phyloP scores from a whole-genome alignment of 2,113 vertebrate species.

The Oncorhynchus gorbuscha region DNA sequence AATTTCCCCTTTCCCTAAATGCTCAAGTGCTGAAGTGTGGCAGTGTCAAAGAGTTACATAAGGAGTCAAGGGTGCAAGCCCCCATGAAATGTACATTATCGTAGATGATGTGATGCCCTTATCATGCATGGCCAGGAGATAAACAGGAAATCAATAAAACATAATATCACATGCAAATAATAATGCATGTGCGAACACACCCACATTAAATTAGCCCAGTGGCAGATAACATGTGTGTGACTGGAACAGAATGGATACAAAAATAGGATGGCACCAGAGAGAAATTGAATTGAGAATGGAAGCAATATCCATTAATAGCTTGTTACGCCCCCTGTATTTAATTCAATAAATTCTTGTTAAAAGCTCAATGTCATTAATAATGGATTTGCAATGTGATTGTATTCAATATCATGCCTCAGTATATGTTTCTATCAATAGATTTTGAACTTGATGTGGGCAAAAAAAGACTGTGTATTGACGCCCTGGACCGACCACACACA shows the following conservation, averaged over 20 bases:
- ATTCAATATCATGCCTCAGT: background rate
- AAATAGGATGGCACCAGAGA: slow-evolving; percentile 26
- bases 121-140: background rate
- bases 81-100: too few species aligned
- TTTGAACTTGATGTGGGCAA: background rate
- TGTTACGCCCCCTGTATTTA: background rate
- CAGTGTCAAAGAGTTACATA: background rate
- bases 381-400: background rate
- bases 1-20: too few species aligned
- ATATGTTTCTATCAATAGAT: background rate
- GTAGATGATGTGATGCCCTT: background rate
- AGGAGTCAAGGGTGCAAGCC: background rate
- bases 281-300: background rate
- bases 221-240: background rate
- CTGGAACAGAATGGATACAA: background rate
- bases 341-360: background rate
- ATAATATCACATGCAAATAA: too few species aligned
- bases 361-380: slow-evolving; percentile 25
- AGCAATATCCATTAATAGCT: slow-evolving; percentile 20
- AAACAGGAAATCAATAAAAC: too few species aligned
- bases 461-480: background rate
- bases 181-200: background rate
- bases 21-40: too few species aligned
- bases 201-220: background rate
- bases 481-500: too few species aligned